phyloP scores from a whole-genome alignment of 2,113 vertebrate genomes.

The Nyctereutes procyonoides region DNA sequence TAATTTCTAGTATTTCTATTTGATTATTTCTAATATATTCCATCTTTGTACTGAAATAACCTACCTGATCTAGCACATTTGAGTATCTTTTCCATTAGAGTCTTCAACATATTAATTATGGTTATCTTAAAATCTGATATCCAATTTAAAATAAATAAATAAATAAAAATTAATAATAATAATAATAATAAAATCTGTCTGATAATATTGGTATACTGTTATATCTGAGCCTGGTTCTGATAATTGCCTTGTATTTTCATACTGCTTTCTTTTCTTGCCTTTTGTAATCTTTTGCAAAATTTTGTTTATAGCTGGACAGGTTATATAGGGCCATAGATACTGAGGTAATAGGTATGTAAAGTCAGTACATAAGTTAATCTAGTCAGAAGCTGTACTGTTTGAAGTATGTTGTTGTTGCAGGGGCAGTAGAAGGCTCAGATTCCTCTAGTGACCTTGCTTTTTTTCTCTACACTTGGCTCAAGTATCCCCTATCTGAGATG shows the following conservation, averaged over 20 bases:
- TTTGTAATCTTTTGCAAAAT: background rate
- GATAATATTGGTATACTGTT: background rate
- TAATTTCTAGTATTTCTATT: background rate
- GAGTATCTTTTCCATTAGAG: background rate
- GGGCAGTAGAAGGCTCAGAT: background rate
- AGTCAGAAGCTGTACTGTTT: background rate
- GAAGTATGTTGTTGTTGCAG: background rate
- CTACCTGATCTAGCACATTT: background rate
- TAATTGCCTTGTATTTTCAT: background rate
- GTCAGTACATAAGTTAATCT: background rate
- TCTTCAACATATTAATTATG: background rate
- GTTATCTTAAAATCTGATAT: background rate
- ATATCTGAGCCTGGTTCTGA: background rate
- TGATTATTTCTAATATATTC: background rate
- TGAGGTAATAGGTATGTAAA: background rate
- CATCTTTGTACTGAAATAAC: background rate
- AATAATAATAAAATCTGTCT: background rate
- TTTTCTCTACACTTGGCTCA: background rate
- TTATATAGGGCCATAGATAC: background rate
- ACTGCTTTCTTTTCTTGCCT: background rate
- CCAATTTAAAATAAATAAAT: too few relatives aligned
- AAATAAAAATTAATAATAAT: too few relatives aligned
- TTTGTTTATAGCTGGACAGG: background rate
- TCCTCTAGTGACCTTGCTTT: background rate
- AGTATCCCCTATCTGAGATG: background rate